A percentile compares a stretch with the other conserved stretches of the same genome.
Evolutionary conservation across 30 jellyfish, hydroid and myxozoan genomes (phyloP).

Genomic region (Hydractinia echinata): DNA sequence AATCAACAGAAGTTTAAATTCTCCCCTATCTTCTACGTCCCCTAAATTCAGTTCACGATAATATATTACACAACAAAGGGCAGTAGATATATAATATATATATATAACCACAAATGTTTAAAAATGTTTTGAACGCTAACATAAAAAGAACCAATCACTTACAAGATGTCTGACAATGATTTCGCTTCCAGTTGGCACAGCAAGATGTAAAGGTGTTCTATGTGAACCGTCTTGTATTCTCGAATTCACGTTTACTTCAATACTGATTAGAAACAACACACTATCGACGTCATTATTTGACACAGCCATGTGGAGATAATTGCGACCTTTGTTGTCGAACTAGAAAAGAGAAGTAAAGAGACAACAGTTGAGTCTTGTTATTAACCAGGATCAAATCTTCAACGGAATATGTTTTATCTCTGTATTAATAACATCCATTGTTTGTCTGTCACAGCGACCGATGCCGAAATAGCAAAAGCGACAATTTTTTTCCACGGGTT

Average conservation of each 20-base stretch:
- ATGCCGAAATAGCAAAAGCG: too few relatives aligned
- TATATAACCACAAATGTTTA: not conserved
- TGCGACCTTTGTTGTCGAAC: conserved; percentile 94
- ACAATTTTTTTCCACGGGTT: too few relatives aligned
- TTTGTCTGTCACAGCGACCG: too few relatives aligned
- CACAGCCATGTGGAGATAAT: conserved; percentile 77
- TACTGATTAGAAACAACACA: conserved; percentile 74
- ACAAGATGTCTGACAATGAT: conserved; percentile 84
- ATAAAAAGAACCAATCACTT: conserved; percentile 1
- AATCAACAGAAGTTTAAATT: too few relatives aligned
- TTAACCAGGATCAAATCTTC: too few relatives aligned
- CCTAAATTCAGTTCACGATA: too few relatives aligned
- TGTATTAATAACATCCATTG: too few relatives aligned
- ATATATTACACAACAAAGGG: too few relatives aligned
- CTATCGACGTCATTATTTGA: conserved; percentile 80
- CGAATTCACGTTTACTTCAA: conserved; percentile 81
- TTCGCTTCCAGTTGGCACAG: conserved; percentile 91
- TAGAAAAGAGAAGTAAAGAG: conserved; percentile 9
- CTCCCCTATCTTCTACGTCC: too few relatives aligned
- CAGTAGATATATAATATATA: too few relatives aligned
- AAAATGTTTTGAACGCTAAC: not conserved
- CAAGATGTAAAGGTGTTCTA: conserved; percentile 86
- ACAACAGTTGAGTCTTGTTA: not conserved
- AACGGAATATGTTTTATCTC: too few relatives aligned
- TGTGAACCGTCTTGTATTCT: conserved; percentile 75